Conservation (phyloP, 2,797 vertebrate species). For the Apogon hyalosoma region DNA sequence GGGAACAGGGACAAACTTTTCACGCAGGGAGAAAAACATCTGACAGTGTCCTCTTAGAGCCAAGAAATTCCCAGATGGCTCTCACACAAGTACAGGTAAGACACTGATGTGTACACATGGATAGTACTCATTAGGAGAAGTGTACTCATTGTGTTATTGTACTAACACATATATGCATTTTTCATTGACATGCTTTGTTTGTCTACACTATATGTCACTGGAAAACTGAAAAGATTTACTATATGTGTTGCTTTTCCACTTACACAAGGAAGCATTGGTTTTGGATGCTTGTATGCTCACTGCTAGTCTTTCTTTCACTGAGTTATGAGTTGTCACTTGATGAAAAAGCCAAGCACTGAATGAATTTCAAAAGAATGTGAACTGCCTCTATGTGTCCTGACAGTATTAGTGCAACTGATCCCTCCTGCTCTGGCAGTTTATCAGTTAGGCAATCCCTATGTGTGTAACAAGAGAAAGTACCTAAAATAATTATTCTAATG, state of each 20-base stretch:
- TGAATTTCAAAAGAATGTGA: slow-evolving; percentile 45
- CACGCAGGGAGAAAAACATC: slow-evolving; percentile 39
- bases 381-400: not conserved
- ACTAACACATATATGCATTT: not conserved
- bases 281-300: not conserved
- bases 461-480: slow-evolving; percentile 20
- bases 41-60: slow-evolving; percentile 35
- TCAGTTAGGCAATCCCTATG: not conserved
- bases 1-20: slow-evolving; percentile 47
- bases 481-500: slow-evolving; percentile 18
- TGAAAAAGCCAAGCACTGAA: slow-evolving; percentile 32
- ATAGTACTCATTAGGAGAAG: not conserved
- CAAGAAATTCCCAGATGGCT: slow-evolving; percentile 65
- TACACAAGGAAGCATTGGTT: not conserved
- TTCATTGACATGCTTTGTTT: not conserved
- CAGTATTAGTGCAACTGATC: not conserved
- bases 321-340: slow-evolving; percentile 13
- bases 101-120: not conserved
- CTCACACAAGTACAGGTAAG: slow-evolving; percentile 74
- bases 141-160: not conserved
- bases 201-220: not conserved
- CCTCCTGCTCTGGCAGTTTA: not conserved
- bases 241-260: not conserved
- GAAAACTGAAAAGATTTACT: not conserved
- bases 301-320: not conserved